phyloP scores from a whole-genome alignment of 2,888 invertebrate species.

The Cyclophora albipunctata region DNA sequence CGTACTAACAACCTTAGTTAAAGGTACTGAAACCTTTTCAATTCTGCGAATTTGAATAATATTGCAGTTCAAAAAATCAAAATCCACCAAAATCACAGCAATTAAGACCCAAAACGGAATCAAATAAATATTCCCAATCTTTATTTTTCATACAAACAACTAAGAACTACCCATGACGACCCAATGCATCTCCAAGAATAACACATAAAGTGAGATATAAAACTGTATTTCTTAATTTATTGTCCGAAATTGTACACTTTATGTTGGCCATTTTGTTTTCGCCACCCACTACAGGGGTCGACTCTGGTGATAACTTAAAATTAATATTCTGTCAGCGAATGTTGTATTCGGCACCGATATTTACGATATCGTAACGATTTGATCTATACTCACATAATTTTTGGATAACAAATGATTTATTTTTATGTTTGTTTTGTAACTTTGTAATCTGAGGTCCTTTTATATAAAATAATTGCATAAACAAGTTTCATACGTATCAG shows the following conservation, averaged over 20 bases:
- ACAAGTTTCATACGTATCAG: too few species aligned
- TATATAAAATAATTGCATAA: too few species aligned
- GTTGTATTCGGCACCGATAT: constrained; percentile 47
- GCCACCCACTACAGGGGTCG: constrained; percentile 47
- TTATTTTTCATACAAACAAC: too few species aligned
- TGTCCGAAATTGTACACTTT: constrained; percentile 48
- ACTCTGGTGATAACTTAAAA: constrained; percentile 47
- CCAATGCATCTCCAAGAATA: constrained; percentile 29
- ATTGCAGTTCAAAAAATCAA: too few species aligned
- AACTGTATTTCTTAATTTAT: constrained; percentile 46
- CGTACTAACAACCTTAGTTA: too few species aligned
- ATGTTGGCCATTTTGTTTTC: constrained; percentile 53
- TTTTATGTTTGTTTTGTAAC: constrained; percentile 34
- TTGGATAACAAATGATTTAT: constrained; percentile 43
- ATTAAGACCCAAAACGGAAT: too few species aligned
- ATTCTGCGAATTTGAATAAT: too few species aligned
- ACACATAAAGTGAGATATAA: constrained; percentile 39
- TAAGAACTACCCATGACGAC: constrained; percentile 10
- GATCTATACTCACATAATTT: constrained; percentile 36
- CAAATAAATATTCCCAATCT: too few species aligned
- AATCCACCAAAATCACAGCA: too few species aligned
- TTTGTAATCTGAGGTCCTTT: neutral
- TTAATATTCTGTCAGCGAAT: constrained; percentile 68
- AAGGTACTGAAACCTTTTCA: too few species aligned
- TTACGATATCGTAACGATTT: constrained; percentile 57